Evolutionary conservation across 2,888 invertebrate species (phyloP), one percentile per base, ranked within the genome.

Genomic region (Drepana falcataria): DNA sequence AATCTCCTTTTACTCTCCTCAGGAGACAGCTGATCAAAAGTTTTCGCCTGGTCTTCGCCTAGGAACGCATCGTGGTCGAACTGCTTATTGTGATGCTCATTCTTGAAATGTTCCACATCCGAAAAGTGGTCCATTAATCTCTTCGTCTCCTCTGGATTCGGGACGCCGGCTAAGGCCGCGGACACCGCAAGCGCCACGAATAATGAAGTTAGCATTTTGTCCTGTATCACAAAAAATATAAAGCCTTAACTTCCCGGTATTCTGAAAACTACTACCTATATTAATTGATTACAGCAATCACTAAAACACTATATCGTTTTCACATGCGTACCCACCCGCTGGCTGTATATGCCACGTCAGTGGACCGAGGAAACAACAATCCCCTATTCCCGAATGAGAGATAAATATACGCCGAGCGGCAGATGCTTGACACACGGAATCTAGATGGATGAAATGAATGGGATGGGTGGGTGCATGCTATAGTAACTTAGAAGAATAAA

Each of bases 61-160:
- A 99, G 92, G 81, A 99, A 99, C 0, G 98, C 98, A 79, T 99
- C 99, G 77, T 99, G 99, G 77, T 99, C 99, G 79, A 96, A 99
- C 64, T 97, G 96, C 52, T 94, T 91, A 82, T 99, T 96, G 72
- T 97, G 97, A 59, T 95, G 94, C 35, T 94, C 95, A 63, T 95
- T 94, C 61, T 93, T 92, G 69, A 93, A 97, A 77, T 98, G 98
- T 62, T 96, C 95, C 54, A 94, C 93, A 62, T 96, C 94, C 61
- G 95, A 95, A 3, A 97, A 90, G 75, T 95, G 91, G 63, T 95
- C 94, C 70, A 94, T 83, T 33, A 94, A 86, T 57, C 94, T 87
- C 59, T 94, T 93, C 9, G 93, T 92, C 57, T 95, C 95, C 51
- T 95, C 95, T 9, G 94, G 94, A 75, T 94, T 95, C 1, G 96